These are phyloP conservation scores for Augiades crinisus DNA, from an alignment of 2,888 invertebrate species.

Conservation along the genomic window DNA sequence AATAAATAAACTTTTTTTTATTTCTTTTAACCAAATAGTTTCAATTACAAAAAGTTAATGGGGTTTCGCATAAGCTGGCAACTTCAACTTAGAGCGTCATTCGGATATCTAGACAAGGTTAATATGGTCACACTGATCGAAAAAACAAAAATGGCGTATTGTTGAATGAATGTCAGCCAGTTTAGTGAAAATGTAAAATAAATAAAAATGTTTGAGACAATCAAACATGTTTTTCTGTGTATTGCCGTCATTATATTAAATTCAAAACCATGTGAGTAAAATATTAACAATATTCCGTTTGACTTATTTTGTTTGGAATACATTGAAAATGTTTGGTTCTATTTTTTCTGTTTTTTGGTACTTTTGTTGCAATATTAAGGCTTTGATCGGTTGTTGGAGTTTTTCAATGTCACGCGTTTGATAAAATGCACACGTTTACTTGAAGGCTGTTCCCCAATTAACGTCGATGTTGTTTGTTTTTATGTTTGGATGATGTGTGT, in stretches of 20 bases:
- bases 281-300: not conserved
- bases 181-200: constrained; percentile 64
- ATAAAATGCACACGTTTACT: constrained; percentile 6
- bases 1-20: too few relatives aligned
- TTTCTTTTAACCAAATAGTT: too few relatives aligned
- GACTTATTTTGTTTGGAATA: not conserved
- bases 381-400: constrained; percentile 31
- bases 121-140: not conserved
- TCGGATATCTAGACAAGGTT: too few relatives aligned
- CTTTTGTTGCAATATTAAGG: constrained; percentile 17
- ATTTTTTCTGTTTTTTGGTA: constrained; percentile 27
- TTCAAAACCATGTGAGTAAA: constrained; percentile 61
- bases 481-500: not conserved
- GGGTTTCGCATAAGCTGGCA: too few relatives aligned
- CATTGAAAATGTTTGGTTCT: not conserved
- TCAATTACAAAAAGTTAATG: too few relatives aligned
- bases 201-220: constrained; percentile 68
- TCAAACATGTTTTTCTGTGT: constrained; percentile 52
- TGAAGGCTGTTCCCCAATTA: constrained; percentile 22
- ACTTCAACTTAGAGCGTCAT: too few relatives aligned
- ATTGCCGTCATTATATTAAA: constrained; percentile 46
- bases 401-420: constrained; percentile 22
- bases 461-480: not conserved
- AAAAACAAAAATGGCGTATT: constrained; percentile 67
- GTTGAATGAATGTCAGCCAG: constrained; percentile 61